These are phyloP conservation scores for Cydia fagiglandana DNA, from an alignment of 1,140 invertebrate genomes.

Conservation along the genomic window DNA sequence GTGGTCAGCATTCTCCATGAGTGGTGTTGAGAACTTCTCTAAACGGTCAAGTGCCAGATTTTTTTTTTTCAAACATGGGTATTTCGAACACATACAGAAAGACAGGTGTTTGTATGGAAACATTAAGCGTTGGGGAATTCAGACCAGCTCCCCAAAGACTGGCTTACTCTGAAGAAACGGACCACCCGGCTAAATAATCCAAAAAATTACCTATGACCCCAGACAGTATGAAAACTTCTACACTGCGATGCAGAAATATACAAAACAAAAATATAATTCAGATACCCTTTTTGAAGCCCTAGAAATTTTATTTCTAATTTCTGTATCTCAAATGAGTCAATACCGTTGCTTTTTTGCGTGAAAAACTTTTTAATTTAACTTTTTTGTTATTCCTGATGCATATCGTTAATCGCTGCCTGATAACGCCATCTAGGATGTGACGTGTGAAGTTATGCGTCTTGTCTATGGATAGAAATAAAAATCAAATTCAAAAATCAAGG, in stretches of 20 bases:
- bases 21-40: conserved; percentile 67
- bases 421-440: neutral
- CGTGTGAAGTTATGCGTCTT: neutral
- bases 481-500: too few species aligned
- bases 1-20: conserved; percentile 61
- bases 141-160: conserved; percentile 54
- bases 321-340: neutral
- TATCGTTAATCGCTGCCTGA: neutral
- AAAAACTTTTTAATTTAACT: conserved; percentile 23
- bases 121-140: conserved; percentile 42
- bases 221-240: neutral
- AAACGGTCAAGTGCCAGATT: conserved; percentile 60
- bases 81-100: conserved; percentile 53
- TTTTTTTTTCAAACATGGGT: conserved; percentile 58
- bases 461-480: neutral
- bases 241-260: neutral
- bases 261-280: neutral
- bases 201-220: conserved; percentile 24
- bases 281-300: neutral
- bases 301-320: neutral
- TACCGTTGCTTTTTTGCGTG: neutral
- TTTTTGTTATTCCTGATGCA: neutral
- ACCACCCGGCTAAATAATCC: conserved; percentile 41
- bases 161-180: conserved; percentile 57
- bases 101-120: conserved; percentile 49